phyloP scores from a whole-genome alignment of 2,888 invertebrate genomes.

The Nycteola revayana region DNA sequence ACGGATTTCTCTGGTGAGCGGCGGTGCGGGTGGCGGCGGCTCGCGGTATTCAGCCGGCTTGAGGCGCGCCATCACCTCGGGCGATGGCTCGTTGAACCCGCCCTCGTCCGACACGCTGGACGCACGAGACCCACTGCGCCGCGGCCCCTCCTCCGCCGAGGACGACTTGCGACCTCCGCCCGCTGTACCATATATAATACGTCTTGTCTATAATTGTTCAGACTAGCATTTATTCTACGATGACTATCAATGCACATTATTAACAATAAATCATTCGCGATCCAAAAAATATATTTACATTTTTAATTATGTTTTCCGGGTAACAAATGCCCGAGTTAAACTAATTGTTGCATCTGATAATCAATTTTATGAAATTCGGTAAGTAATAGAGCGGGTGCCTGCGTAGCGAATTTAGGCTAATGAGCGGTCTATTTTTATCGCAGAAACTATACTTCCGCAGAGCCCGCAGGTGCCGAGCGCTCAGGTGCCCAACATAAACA shows the following conservation, averaged over 20 bases:
- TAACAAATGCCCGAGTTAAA: no score
- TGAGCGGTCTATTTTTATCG: conserved; percentile 51
- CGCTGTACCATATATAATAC: conserved; percentile 50
- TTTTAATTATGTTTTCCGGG: no score
- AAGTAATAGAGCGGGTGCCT: conserved; percentile 17
- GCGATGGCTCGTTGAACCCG: conserved; percentile 87
- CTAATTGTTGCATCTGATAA: no score
- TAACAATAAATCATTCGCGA: no score
- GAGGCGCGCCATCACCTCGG: conserved; percentile 85
- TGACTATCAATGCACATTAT: no score
- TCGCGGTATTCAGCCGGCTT: conserved; percentile 72
- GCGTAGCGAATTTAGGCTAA: conserved; percentile 42
- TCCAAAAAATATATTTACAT: no score
- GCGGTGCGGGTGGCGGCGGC: conserved; percentile 43
- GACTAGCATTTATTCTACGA: no score
- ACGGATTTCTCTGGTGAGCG: conserved; percentile 58
- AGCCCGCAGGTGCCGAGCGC: conserved; percentile 36
- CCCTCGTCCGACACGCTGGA: conserved; percentile 86
- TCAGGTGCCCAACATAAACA: conserved; percentile 46
- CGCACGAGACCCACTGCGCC: conserved; percentile 85
- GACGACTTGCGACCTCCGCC: conserved; percentile 74
- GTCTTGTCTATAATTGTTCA: no score
- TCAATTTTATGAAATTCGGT: conserved; percentile 11
- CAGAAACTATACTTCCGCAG: conserved; percentile 33
- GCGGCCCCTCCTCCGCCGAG: conserved; percentile 80